Evolutionary conservation across 2,113 vertebrate genomes (phyloP), one percentile per base, ranked within the genome.

Genomic region (Lutjanus erythropterus): DNA sequence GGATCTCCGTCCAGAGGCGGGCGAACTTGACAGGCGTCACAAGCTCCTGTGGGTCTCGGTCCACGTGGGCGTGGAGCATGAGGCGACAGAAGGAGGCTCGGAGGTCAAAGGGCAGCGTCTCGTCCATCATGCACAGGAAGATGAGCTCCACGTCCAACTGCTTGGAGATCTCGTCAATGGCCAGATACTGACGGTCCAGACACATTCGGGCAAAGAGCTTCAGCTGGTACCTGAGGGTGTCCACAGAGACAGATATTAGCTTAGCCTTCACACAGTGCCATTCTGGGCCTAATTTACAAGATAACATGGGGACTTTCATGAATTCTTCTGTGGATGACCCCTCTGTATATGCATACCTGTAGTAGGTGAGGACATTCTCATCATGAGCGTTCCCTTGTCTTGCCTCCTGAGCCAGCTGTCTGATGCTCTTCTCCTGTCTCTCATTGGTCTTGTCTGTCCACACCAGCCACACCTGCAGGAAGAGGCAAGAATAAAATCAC

Each of bases 131-230:
- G 93, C 98, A 99, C 72, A 99, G 95, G 88, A 98, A 99, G 91
- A 99, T 99, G 55, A 99, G 95, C 80, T 99, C 97, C 65, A 99
- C 95, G 0, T 97, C 96, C 91, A 99, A 93, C 92, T 99, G 97
- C 92, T 99, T 97, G 69, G 98, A 99, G 92, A 99, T 99, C 93
- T 98, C 97, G 5, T 98, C 96, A 5, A 99, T 99, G 83, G 98
- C 98, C 88, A 99, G 84, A 83, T 99, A 99, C 90, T 99, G 98
- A 31, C 98, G 97, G 93, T 99, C 98, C 93, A 98, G 93, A 90
- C 98, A 99, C 97, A 99, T 99, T 46, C 97, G 96, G 58, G 98
- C 97, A 81, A 97, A 99, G 37, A 99, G 96, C 93, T 99, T 99
- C 91, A 99, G 93, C 94, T 99, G 98, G 92, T 99, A 99, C 92